phyloP scores from a whole-genome alignment of 2,113 vertebrate species.

The Leptobrachium leishanense region DNA sequence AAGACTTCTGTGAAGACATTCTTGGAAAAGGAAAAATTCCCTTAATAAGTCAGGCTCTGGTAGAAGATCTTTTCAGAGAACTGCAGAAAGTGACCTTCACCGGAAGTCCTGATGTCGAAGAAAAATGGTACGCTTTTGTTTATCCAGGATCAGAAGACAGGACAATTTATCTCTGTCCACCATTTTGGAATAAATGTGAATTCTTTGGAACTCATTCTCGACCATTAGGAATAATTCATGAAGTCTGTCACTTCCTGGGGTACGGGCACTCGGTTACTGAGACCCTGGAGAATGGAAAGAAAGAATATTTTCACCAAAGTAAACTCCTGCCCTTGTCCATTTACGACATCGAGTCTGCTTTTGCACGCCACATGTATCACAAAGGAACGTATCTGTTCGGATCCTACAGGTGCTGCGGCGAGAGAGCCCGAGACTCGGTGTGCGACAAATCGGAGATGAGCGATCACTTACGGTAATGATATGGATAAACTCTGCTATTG shows the following conservation, averaged over 20 bases:
- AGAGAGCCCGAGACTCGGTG: background rate
- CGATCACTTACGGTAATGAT: background rate
- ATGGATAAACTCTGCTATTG: no score
- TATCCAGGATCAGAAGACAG: no score
- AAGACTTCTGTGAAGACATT: background rate
- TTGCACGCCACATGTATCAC: constrained; percentile 12
- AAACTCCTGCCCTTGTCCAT: background rate
- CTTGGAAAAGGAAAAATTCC: background rate
- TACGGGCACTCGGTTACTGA: background rate
- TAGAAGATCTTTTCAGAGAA: background rate
- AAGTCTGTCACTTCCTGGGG: constrained; percentile 47
- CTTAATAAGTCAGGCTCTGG: background rate
- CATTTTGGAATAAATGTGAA: constrained; percentile 40
- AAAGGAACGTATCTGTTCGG: background rate
- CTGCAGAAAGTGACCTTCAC: background rate
- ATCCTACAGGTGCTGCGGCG: constrained; percentile 4
- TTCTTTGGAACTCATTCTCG: constrained; percentile 33
- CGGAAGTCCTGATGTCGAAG: background rate
- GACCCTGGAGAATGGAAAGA: no score
- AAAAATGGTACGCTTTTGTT: background rate
- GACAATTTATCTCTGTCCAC: constrained; percentile 43
- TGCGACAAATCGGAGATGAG: constrained; percentile 5
- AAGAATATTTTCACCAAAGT: no score
- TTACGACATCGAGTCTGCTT: background rate
- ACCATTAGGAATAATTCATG: constrained; percentile 46